A percentile compares a stretch with the other conserved stretches of the same genome.
Evolutionary conservation across 1,140 invertebrate species (phyloP).

Genomic region (Pissodes strobi): DNA sequence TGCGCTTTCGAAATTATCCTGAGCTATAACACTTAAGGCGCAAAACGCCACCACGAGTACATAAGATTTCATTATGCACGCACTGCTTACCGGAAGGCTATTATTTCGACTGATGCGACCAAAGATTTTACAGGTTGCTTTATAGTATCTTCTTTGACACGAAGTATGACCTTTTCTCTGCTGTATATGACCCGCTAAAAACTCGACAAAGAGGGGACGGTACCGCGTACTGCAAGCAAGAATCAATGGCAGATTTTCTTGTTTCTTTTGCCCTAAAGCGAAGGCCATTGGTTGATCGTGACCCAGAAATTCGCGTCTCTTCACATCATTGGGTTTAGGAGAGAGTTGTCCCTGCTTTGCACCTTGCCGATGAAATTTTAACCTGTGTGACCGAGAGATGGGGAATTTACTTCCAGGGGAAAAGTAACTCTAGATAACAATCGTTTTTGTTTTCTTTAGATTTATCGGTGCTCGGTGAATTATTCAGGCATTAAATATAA

Average conservation of each 20-base stretch:
- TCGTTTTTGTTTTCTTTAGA: too few relatives aligned
- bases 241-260: constrained; percentile 33
- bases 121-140: constrained; percentile 39
- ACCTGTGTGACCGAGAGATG: constrained; percentile 18
- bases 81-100: constrained; percentile 28
- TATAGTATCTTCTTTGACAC: constrained; percentile 47
- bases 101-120: constrained; percentile 30
- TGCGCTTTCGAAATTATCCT: constrained; percentile 53
- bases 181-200: constrained; percentile 38
- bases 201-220: constrained; percentile 22
- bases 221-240: constrained; percentile 11
- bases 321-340: constrained; percentile 29
- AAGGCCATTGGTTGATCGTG: constrained; percentile 28
- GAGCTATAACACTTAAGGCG: constrained; percentile 34
- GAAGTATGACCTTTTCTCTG: constrained; percentile 46
- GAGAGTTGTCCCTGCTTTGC: constrained; percentile 36
- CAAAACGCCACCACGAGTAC: constrained; percentile 47
- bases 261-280: constrained; percentile 22
- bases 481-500: too few relatives aligned
- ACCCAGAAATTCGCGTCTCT: constrained; percentile 27
- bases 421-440: constrained; percentile 8
- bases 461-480: too few relatives aligned
- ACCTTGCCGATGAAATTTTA: constrained; percentile 19
- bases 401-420: constrained; percentile 20
- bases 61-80: constrained; percentile 48